Percentiles rank a stretch among this genome's conserved stretches.
Evolutionary conservation across 2,113 vertebrate genomes (phyloP).

Genomic region (Callithrix jacchus): DNA sequence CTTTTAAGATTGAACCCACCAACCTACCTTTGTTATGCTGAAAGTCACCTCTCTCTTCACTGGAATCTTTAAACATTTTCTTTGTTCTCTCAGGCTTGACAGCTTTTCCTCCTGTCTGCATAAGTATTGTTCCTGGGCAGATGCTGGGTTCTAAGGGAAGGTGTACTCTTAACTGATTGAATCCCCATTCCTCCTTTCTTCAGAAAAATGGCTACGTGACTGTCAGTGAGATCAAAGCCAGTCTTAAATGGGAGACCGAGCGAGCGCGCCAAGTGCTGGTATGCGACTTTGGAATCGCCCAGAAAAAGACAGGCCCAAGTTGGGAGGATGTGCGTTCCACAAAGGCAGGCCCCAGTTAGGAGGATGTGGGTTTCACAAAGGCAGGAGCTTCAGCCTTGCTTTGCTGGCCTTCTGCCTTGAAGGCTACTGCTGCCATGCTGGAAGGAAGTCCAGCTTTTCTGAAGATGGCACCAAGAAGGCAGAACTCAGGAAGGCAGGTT

Average conservation of each 20-base stretch:
- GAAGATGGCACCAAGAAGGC: neutral
- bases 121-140: neutral
- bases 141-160: neutral
- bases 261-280: slow-evolving; percentile 95
- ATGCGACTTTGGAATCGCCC: slow-evolving; percentile 68
- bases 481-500: neutral
- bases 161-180: neutral
- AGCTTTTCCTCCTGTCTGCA: neutral
- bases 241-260: slow-evolving; percentile 94
- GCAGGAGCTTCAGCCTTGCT: neutral
- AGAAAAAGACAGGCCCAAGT: neutral
- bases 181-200: slow-evolving; percentile 42
- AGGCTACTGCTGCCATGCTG: neutral
- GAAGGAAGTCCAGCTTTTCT: neutral
- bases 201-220: slow-evolving; percentile 96
- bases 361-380: neutral
- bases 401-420: neutral
- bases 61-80: neutral
- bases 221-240: slow-evolving; percentile 91
- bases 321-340: neutral
- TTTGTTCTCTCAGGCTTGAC: neutral
- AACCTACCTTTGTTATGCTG: neutral
- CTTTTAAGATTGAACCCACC: neutral
- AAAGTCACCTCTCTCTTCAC: neutral
- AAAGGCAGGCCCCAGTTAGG: neutral